phyloP scores from a whole-genome alignment of 2,113 vertebrate genomes.

The Macheiramphus alcinus region DNA sequence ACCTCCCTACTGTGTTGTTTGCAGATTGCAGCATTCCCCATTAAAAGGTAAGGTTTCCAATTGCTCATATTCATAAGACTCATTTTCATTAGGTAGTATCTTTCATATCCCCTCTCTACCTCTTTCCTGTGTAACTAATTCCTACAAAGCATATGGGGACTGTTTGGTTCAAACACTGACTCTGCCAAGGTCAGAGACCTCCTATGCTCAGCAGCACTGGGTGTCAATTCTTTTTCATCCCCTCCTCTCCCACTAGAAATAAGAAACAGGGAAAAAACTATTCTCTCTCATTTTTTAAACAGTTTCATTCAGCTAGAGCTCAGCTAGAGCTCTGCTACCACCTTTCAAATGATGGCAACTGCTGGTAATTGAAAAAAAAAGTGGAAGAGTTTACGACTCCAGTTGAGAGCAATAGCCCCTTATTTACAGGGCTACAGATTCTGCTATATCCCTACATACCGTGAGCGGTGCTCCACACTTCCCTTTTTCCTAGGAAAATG shows the following conservation, averaged over 20 bases:
- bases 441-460: neutral
- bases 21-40: neutral
- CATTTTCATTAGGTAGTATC: neutral
- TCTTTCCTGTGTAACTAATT: neutral
- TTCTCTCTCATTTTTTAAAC: neutral
- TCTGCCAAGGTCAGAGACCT: slow-evolving; percentile 12
- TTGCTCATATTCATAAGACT: neutral
- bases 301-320: neutral
- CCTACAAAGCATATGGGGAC: neutral
- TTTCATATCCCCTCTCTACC: neutral
- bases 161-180: neutral
- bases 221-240: neutral
- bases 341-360: neutral
- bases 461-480: neutral
- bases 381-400: neutral
- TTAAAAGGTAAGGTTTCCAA: neutral
- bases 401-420: neutral
- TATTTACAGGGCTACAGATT: neutral
- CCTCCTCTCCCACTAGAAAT: neutral
- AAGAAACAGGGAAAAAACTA: neutral
- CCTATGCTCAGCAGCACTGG: neutral
- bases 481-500: neutral
- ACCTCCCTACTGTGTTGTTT: neutral
- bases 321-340: neutral
- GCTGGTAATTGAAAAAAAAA: neutral